phyloP scores from a whole-genome alignment of 2,113 vertebrate genomes.

The Poicephalus gulielmi region DNA sequence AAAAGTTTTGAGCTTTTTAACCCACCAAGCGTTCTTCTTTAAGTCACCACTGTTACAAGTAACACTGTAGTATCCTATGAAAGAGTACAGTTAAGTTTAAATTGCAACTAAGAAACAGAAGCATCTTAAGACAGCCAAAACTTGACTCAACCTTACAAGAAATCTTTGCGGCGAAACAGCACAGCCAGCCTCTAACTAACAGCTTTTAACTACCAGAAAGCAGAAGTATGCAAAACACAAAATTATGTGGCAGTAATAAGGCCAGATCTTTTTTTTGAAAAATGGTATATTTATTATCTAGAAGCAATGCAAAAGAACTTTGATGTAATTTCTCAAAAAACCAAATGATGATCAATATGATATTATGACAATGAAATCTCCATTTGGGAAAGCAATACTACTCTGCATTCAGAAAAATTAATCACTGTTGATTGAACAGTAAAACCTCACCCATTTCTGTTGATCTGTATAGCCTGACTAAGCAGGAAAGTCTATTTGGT shows the following conservation, averaged over 20 bases:
- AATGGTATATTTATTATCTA: background rate
- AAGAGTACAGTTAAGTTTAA: background rate
- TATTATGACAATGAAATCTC: background rate
- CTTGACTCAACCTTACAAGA: background rate
- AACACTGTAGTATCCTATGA: background rate
- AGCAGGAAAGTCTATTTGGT: background rate
- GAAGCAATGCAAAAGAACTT: background rate
- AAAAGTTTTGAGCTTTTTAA: background rate
- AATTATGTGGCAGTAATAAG: background rate
- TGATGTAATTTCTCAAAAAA: background rate
- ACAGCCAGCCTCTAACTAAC: background rate
- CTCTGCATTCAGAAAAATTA: background rate
- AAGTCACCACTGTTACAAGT: background rate
- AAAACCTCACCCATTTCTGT: background rate
- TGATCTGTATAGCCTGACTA: background rate
- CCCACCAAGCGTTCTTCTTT: background rate
- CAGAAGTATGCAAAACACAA: background rate
- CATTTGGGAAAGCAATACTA: background rate
- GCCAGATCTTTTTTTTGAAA: background rate
- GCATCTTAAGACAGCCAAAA: background rate
- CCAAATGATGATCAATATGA: background rate
- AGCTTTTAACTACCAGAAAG: background rate
- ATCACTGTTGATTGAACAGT: background rate
- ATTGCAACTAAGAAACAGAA: background rate
- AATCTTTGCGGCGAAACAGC: background rate